These are phyloP conservation scores for Notolabrus celidotus DNA, from an alignment of 2,797 vertebrate genomes.

Conservation along the genomic window DNA sequence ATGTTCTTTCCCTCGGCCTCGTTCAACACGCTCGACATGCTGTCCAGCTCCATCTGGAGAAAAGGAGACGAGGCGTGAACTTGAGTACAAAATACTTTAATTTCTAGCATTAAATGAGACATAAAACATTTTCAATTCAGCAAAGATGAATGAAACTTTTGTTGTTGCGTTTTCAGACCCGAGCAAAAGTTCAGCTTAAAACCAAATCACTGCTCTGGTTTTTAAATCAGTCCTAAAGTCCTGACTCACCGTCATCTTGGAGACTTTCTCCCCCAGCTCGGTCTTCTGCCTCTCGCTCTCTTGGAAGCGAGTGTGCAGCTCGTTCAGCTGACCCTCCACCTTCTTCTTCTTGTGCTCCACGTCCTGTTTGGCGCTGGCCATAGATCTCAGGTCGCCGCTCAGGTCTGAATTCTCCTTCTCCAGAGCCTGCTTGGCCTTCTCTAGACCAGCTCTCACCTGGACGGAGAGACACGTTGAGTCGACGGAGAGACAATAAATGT, in stretches of 20 bases:
- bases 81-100: not conserved
- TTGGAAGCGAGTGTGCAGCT: slow-evolving; percentile 89
- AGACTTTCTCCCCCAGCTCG: slow-evolving; percentile 92
- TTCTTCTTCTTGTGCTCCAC: slow-evolving; percentile 97
- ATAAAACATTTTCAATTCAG: too few species aligned
- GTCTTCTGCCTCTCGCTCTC: slow-evolving; percentile 90
- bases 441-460: slow-evolving; percentile 91
- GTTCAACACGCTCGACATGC: slow-evolving; percentile 87
- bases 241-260: slow-evolving; percentile 89
- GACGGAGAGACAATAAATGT: not conserved
- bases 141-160: too few species aligned
- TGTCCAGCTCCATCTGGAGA: slow-evolving; percentile 91
- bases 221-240: not conserved
- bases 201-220: too few species aligned
- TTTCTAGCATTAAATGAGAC: not conserved
- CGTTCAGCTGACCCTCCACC: slow-evolving; percentile 91
- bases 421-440: slow-evolving; percentile 94
- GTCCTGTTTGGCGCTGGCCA: slow-evolving; percentile 91
- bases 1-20: slow-evolving; percentile 94
- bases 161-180: too few species aligned
- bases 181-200: too few species aligned
- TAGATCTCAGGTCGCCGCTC: slow-evolving; percentile 87
- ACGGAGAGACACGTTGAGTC: not conserved
- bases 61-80: not conserved
- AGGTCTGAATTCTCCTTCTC: slow-evolving; percentile 93